Percentiles rank a stretch among this genome's conserved stretches.
Evolutionary conservation across 2,113 vertebrate species (phyloP).

Genomic region (Sula dactylatra): DNA sequence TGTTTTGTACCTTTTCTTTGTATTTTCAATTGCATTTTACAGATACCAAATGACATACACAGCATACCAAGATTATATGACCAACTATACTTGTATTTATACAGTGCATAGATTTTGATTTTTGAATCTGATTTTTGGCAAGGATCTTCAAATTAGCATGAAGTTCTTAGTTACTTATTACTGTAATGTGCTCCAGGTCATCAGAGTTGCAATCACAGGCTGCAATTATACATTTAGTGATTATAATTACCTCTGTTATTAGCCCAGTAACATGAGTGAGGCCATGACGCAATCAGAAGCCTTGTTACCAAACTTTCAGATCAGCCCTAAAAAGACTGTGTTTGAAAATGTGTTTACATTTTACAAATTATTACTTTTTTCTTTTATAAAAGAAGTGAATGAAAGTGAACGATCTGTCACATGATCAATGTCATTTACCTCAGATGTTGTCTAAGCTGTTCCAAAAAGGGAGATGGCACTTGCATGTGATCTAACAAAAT

Average conservation of each 20-base stretch:
- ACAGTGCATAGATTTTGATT: not conserved
- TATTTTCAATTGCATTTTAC: not conserved
- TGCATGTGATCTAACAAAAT: not conserved
- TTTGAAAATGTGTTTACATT: not conserved
- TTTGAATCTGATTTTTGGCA: not conserved
- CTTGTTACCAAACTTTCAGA: not conserved
- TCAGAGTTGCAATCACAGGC: not conserved
- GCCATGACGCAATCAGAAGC: not conserved
- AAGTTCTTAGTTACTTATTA: not conserved
- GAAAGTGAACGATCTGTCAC: not conserved
- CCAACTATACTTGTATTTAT: not conserved
- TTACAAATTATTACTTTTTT: not conserved
- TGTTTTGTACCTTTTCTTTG: not conserved
- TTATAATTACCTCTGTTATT: not conserved
- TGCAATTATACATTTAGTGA: not conserved
- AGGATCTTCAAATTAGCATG: not conserved
- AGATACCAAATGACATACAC: not conserved
- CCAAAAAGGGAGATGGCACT: not conserved
- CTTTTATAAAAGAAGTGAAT: not conserved
- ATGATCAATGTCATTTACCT: not conserved
- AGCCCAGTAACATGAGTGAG: not conserved
- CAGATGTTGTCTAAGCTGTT: not conserved
- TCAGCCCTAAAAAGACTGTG: not conserved
- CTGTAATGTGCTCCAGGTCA: not conserved
- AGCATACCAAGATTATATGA: not conserved